These are phyloP conservation scores for Spea hammondii DNA, from an alignment of 2,797 vertebrate species.

Conservation along the genomic window DNA sequence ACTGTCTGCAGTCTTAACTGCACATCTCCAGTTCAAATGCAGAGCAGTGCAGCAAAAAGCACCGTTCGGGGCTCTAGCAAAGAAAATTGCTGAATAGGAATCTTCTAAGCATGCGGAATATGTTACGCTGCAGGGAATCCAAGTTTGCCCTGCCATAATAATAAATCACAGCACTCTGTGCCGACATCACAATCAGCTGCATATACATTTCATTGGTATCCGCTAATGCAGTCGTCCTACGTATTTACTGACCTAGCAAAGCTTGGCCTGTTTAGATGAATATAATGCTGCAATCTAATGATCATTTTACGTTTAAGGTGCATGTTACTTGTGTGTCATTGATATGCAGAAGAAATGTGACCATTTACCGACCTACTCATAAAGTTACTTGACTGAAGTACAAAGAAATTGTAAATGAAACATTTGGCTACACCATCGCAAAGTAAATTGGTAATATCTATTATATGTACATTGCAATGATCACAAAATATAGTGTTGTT, in stretches of 20 bases:
- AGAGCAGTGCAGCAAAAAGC: constrained; percentile 27
- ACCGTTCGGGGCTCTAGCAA: constrained; percentile 52
- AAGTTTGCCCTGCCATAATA: constrained; percentile 40
- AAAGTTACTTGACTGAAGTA: no score
- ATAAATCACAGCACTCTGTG: neutral
- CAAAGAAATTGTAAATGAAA: no score
- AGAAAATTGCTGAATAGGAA: constrained; percentile 66
- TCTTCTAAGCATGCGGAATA: constrained; percentile 36
- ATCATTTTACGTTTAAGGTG: no score
- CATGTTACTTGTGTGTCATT: no score
- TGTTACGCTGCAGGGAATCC: constrained; percentile 37
- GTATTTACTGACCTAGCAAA: neutral
- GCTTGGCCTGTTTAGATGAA: constrained; percentile 19
- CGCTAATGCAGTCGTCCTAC: neutral
- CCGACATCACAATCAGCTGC: constrained; percentile 4
- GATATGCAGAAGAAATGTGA: no score
- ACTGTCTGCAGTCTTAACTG: constrained; percentile 56
- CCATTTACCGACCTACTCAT: no score
- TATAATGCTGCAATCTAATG: neutral
- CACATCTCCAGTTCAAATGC: constrained; percentile 69
- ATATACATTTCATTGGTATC: neutral
- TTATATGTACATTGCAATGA: no score
- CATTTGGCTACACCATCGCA: no score
- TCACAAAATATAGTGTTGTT: no score
- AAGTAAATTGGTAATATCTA: no score